Base-by-base conservation (phyloP, 2,888 invertebrate species). In the Tridacna gigas region DNA sequence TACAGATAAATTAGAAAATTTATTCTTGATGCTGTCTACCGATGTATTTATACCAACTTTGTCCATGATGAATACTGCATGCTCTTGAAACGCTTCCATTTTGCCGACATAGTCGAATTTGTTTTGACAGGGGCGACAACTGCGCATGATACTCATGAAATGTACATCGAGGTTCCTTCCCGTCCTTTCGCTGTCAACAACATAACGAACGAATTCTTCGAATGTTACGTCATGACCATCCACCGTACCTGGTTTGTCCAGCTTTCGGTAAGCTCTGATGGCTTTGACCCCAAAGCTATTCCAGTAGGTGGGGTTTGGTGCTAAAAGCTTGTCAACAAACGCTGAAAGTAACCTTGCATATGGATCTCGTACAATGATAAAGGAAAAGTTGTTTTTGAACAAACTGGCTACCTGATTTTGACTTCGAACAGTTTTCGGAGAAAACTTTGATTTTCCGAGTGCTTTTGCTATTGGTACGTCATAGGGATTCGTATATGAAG, bases 201-300 rank as follows among this genome's bases (percentile, higher is more conserved):
- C 87, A 56, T 60, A 73, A 60, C 82, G 79, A 7, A 87, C 74
- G 73, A 87, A 87, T 65, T 87, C 86, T 7, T 73, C 47, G 61
- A 86, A 86, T 47, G 86, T 86, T 2, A 82, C 80, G 51, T 86
- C 84, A 65, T 84, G 84, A 13, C 84, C 86, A 28, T 61, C 56
- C 18, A 69, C 9, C 1, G 37, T 18, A 4, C 47, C 22, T 67
- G 18, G 48, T 20, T 18, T 15, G n/a, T 45, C 22, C 20, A 51
- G 60, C 7, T 37, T 37, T 18, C 75, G 60, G 74, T 63, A 83
- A 20, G 73, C 28, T 56, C 67, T 13, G 20, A 81, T 81, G 12
- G 86, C 80, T 20, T 69, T 80, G 1, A 76, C 26, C 15, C 86
- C 86, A 26, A 83, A 86, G 0, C 20, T 60, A 63, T 79, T 86